Conservation (phyloP, 2,113 vertebrate species). For the Pungitius pungitius region DNA sequence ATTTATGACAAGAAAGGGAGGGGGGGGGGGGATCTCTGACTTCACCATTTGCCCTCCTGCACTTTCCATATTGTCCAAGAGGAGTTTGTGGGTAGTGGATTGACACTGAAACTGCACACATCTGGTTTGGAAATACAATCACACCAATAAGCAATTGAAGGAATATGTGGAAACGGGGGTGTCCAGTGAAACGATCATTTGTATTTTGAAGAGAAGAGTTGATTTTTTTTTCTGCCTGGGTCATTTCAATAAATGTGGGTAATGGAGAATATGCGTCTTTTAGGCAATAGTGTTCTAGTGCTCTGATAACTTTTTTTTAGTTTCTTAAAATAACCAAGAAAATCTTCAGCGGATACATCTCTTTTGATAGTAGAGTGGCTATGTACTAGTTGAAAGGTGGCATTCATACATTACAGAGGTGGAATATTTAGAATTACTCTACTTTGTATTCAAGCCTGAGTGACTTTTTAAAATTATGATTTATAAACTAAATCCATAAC, state of each 20-base stretch:
- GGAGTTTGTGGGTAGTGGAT: constrained; percentile 69
- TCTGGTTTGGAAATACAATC: constrained; percentile 65
- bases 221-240: constrained; percentile 14
- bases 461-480: no score
- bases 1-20: constrained; percentile 79
- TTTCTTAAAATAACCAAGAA: neutral
- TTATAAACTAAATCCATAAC: neutral
- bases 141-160: constrained; percentile 44
- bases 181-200: constrained; percentile 34
- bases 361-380: neutral
- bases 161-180: constrained; percentile 48
- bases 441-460: no score
- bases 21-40: constrained; percentile 72
- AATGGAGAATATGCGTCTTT: constrained; percentile 12
- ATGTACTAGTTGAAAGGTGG: neutral
- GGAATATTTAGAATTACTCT: no score
- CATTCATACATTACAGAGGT: neutral
- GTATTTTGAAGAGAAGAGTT: constrained; percentile 10
- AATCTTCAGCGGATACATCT: neutral
- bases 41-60: constrained; percentile 80
- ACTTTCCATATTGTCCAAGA: constrained; percentile 72
- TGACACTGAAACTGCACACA: constrained; percentile 75
- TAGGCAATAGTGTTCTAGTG: constrained; percentile 21
- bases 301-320: no score
- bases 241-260: constrained; percentile 29